Percentiles rank a stretch among this genome's conserved stretches.
phyloP scores from a whole-genome alignment of 2,113 vertebrate genomes.

The Psammodynastes pulverulentus region DNA sequence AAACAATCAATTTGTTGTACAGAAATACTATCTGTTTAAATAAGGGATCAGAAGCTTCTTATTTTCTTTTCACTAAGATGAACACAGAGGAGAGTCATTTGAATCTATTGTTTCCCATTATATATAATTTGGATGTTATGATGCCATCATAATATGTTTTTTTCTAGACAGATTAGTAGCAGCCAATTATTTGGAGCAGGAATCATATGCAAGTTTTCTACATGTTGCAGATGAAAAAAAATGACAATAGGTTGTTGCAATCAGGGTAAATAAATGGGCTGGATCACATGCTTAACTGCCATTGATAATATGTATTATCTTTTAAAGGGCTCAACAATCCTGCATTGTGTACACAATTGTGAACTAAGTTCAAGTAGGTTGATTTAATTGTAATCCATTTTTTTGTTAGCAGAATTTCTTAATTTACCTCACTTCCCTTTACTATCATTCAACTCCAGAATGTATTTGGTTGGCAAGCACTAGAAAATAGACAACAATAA shows the following conservation, averaged over 20 bases:
- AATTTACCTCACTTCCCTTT: not conserved
- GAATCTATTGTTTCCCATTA: not conserved
- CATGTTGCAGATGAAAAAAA: not conserved
- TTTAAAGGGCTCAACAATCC: not conserved
- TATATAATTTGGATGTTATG: not conserved
- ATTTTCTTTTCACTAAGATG: not conserved
- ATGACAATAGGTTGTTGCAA: not conserved
- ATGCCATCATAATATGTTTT: not conserved
- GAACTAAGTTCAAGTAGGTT: not conserved
- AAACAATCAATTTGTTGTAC: not conserved
- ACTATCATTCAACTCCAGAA: not conserved
- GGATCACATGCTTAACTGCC: not conserved
- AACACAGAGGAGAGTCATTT: not conserved
- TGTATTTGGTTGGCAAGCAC: not conserved
- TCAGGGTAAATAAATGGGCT: not conserved
- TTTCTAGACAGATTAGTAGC: not conserved
- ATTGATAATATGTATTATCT: not conserved
- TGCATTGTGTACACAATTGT: not conserved
- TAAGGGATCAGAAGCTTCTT: not conserved
- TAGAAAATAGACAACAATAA: not conserved
- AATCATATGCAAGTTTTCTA: not conserved
- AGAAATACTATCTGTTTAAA: not conserved
- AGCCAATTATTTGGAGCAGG: not conserved
- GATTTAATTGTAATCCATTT: not conserved
- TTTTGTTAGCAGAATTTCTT: not conserved